Evolutionary conservation across 2,888 invertebrate genomes (phyloP).

Genomic region (Epistrophe grossulariae): DNA sequence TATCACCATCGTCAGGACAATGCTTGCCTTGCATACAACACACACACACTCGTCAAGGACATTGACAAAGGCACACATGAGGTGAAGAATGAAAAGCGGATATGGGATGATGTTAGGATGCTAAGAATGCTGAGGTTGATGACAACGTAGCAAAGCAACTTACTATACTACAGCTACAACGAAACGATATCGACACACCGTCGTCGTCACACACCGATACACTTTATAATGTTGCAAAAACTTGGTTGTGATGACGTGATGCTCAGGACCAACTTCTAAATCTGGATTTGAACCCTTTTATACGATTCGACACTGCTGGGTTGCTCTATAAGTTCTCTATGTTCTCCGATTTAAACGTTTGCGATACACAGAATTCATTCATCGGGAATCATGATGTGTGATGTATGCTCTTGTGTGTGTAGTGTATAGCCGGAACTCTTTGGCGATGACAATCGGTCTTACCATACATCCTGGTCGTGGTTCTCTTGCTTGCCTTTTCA

Average conservation of each 20-base stretch:
- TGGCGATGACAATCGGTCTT: conserved; percentile 53
- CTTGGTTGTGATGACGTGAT: neutral
- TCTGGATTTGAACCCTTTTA: conserved; percentile 37
- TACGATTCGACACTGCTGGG: conserved; percentile 9
- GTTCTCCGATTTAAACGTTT: conserved; percentile 31
- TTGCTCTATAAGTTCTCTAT: conserved; percentile 5
- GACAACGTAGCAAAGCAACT: conserved; percentile 7
- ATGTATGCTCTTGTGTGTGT: conserved; percentile 23
- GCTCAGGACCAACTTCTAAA: conserved; percentile 28
- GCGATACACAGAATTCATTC: conserved; percentile 47
- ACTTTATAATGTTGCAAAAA: conserved; percentile 6
- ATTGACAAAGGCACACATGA: conserved; percentile 48
- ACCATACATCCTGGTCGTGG: conserved; percentile 41
- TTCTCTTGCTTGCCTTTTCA: conserved; percentile 53
- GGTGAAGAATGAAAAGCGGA: conserved; percentile 35
- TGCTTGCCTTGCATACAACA: conserved; percentile 48
- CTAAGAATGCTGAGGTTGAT: conserved; percentile 31
- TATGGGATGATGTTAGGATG: conserved; percentile 36
- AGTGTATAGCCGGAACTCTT: conserved; percentile 44
- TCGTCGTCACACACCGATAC: neutral
- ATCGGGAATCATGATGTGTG: conserved; percentile 26
- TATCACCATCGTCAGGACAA: conserved; percentile 70
- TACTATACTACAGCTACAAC: too few species aligned
- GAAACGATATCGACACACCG: too few species aligned
- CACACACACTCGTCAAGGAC: conserved; percentile 24